Percentiles rank a stretch among this genome's conserved stretches.
Evolutionary conservation across 2,797 vertebrate genomes (phyloP).

Genomic region (Danio jaintianensis): DNA sequence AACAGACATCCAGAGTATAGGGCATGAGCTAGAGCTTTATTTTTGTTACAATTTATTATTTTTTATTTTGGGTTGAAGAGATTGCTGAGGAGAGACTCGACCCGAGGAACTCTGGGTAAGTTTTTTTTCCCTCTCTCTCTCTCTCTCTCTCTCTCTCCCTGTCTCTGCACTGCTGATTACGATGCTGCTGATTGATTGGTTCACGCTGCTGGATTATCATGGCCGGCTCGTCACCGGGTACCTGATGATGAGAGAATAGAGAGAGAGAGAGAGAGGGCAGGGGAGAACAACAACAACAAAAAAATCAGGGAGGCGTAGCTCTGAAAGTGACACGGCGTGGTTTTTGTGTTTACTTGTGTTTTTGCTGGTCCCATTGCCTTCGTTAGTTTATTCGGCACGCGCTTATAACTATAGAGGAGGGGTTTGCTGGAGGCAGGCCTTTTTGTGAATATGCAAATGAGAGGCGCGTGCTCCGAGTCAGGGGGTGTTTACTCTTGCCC

Average conservation of each 20-base stretch:
- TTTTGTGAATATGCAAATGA: slow-evolving; percentile 86
- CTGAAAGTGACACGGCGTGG: slow-evolving; percentile 66
- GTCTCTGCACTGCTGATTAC: slow-evolving; percentile 79
- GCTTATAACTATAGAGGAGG: slow-evolving; percentile 79
- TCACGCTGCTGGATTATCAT: slow-evolving; percentile 82
- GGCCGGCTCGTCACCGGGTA: slow-evolving; percentile 83
- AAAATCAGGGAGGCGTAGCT: slow-evolving; percentile 74
- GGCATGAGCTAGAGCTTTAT: slow-evolving; percentile 68
- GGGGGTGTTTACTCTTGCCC: slow-evolving; percentile 87
- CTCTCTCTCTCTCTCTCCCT: slow-evolving; percentile 11
- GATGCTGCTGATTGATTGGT: slow-evolving; percentile 86
- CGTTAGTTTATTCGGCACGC: slow-evolving; percentile 70
- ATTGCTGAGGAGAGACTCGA: slow-evolving; percentile 75
- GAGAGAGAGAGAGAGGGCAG: slow-evolving; percentile 26
- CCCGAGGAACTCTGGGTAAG: slow-evolving; percentile 88
- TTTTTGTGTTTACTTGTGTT: slow-evolving; percentile 67
- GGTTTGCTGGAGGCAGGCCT: slow-evolving; percentile 76
- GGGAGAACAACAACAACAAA: slow-evolving; percentile 56
- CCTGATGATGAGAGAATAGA: slow-evolving; percentile 82
- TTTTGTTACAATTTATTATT: slow-evolving; percentile 57
- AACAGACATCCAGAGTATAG: slow-evolving; percentile 72
- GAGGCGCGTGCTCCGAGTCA: slow-evolving; percentile 79
- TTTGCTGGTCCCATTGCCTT: slow-evolving; percentile 70
- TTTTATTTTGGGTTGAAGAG: slow-evolving; percentile 51
- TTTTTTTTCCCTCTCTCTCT: slow-evolving; percentile 72